Base-by-base conservation (phyloP, 2,797 vertebrate genomes). In the Protosalanx chinensis region DNA sequence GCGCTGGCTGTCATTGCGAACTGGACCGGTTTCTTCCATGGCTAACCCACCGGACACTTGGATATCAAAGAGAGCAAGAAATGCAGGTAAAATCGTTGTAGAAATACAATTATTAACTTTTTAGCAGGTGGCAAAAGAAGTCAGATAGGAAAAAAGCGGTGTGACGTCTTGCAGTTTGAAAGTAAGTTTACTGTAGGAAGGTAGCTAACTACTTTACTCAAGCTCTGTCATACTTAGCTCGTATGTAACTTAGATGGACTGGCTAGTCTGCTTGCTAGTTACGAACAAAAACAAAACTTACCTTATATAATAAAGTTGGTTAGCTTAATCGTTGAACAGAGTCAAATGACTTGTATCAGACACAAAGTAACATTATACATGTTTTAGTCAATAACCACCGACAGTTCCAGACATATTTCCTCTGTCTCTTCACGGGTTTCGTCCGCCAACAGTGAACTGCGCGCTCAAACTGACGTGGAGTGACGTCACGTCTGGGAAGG, bases 381-480 rank as follows among this genome's bases (percentile, higher is more conserved):
- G 4, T 15, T 1, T 13, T 10, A 12, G 0, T 0, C 4, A 23
- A 32, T 20, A 7, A 20, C 0, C 0, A 1, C 51, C 6, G 51
- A n/a, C 20, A 3, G 64, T 1, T 7, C 6, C 7, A 64, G 13
- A 20, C 5, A 0, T 23, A 32, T 7, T 20, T 65, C 35, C 8
- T 46, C 60, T 53, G 23, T 83, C 84, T 80, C 4, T 16, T 61
- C 1, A 29, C 23, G 30, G 49, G 86, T 87, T 81, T 87, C 77
- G 82, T 85, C 67, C n/a, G 41, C 20, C 18, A 29, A 51, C 84
- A 85, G 85, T 88, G 88, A 91, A 91, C 85, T 89, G 58, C 89
- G 84, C 91, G 91, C 90, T 86, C 70, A 91, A 90, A 88, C 41
- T 91, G 85, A 89, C 88, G 87, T 86, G 61, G 16, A 27, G 4